Evolutionary conservation across 1,140 invertebrate species (phyloP), one percentile per base, ranked within the genome.

Genomic region (Drosophila setifemur): DNA sequence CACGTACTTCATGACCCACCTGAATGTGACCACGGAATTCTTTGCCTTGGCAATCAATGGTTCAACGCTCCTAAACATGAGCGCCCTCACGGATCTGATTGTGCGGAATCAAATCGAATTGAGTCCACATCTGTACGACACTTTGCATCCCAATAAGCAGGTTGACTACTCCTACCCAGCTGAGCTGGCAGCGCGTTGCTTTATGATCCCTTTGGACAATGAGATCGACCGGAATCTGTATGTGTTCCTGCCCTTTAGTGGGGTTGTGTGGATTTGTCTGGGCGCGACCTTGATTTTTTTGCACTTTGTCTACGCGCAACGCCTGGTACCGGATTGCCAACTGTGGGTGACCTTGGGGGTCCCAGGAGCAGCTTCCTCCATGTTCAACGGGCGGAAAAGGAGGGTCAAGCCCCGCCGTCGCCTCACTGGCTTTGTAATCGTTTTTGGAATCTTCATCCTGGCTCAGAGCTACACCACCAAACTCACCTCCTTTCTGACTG

Each of bases 101-200:
- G 25, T 40, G 0, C 12, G 49, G 3, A 26, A 61, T 9, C 18
- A 11, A 2, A 35, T 28, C 1, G 81, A 86, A 26, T 12, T 86
- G 6, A 87, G 82, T 35, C 75, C 82, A 7, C 82, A 86, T 35
- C 48, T 69, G 26, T 70, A 50, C 18, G 71, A 78, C n/a, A 81
- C 72, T 0, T 16, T 86, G 31, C 52, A 69, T 0, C 29, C 31
- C 0, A 45, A 40, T 21, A 23, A 0, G 0, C 1, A 12, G 1
- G 68, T 86, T 29, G 81, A 86, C 28, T 87, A 86, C 40, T 76
- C 82, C 3, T 86, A 86, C 60, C 72, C 81, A 0, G 44, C 42
- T 5, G 18, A 37, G 4, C 21, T 87, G 18, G 18, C 60, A 21
- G 31, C 25, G 0, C 61, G 82, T 0, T 87, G 81, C 21, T 81